Percentiles rank a stretch among this genome's conserved stretches.
Evolutionary conservation across 2,888 invertebrate species (phyloP).

Genomic region (Sinhomidia bicolor): DNA sequence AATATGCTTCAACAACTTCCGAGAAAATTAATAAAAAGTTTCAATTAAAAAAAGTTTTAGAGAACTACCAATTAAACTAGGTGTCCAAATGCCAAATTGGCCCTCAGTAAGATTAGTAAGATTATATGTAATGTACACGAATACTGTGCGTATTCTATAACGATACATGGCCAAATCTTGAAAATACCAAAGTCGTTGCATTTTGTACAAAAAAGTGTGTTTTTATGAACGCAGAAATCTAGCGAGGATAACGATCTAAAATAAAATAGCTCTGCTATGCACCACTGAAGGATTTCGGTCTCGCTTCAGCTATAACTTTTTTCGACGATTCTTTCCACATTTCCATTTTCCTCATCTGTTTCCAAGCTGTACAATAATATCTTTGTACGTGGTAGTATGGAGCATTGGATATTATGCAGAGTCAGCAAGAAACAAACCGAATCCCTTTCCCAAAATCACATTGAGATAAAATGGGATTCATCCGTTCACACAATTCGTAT

Average conservation of each 20-base stretch:
- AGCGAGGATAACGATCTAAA: background rate
- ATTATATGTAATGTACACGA: too few relatives aligned
- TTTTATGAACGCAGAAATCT: background rate
- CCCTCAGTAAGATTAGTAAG: too few relatives aligned
- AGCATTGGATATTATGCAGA: slow-evolving; percentile 9
- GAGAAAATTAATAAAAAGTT: too few relatives aligned
- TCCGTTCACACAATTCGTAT: slow-evolving; percentile 1
- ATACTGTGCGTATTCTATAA: too few relatives aligned
- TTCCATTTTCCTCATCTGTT: slow-evolving; percentile 63
- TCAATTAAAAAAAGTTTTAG: too few relatives aligned
- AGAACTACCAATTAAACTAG: too few relatives aligned
- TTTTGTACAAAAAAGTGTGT: background rate
- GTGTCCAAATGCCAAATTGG: too few relatives aligned
- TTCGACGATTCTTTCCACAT: slow-evolving; percentile 60
- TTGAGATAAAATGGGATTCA: slow-evolving; percentile 33
- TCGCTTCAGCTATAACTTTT: slow-evolving; percentile 56
- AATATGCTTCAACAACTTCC: too few relatives aligned
- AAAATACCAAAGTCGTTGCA: too few relatives aligned
- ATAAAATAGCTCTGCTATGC: slow-evolving; percentile 24
- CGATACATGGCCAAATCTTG: too few relatives aligned
- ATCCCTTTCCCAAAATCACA: slow-evolving; percentile 61
- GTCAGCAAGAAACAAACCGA: slow-evolving; percentile 41
- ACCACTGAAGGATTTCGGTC: slow-evolving; percentile 52
- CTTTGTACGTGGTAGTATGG: background rate
- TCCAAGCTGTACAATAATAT: slow-evolving; percentile 46